Evolutionary conservation across 2,113 vertebrate genomes (phyloP), one percentile per base, ranked within the genome.

Genomic region (Trematocara marginatum): DNA sequence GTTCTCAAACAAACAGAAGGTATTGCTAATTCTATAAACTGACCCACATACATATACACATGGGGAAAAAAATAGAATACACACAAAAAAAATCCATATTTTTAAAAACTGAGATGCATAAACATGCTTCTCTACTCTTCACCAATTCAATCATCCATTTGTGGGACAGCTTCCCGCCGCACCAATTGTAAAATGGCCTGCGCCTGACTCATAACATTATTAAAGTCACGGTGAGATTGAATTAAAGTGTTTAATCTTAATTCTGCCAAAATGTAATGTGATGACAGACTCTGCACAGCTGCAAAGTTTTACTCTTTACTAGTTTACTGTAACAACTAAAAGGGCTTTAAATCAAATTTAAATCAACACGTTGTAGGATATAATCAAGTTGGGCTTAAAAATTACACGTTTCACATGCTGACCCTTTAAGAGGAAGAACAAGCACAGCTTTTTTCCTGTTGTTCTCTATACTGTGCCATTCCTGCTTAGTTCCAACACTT

Each of bases 401-500:
- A 40, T 54, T 47, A 74, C 42, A 26, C 45, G 12, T 88, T 66
- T 38, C 34, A 66, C 88, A 57, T 1, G 26, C 13, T 80, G 88
- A 90, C 56, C 52, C 12, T 34, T 31, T 49, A 35, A 53, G 71
- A 81, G 18, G 7, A 82, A 64, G 18, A 69, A 83, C 82, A 83
- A 82, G 51, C 81, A 38, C 78, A 86, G 47, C 81, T n/a, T 79
- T 56, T 69, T 54, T 87, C 78, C 34, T 82, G 45, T 79, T 80
- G 26, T 51, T 64, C 47, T 83, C 80, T 20, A 66, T 9, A 20
- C 61, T 71, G 7, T 82, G 69, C 85, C 83, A 84, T 93, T 93
- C 91, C 78, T 90, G 88, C 86, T 92, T 88, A 80, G 85, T 83
- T 91, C 57, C 40, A 83, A 89, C 84, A 69, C 29, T 84, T 85